A percentile compares a stretch with the other conserved stretches of the same genome.
phyloP scores from a whole-genome alignment of 2,888 invertebrate genomes.

The Timema podura region DNA sequence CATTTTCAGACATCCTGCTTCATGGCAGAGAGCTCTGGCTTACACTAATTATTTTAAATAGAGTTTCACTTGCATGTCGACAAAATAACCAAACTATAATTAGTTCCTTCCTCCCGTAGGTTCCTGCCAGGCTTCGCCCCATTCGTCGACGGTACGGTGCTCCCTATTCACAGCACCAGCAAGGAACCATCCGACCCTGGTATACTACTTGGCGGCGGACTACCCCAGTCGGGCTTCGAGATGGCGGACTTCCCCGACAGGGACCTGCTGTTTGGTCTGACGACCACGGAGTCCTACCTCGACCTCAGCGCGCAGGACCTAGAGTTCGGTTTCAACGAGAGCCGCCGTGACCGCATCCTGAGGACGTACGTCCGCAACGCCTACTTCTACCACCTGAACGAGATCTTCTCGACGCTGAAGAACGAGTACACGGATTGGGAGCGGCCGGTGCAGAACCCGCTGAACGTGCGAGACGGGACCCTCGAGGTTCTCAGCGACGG shows the following conservation, averaged over 20 bases:
- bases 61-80: too few relatives aligned
- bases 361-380: conserved; percentile 90
- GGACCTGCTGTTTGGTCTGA: conserved; percentile 80
- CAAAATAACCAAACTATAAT: too few relatives aligned
- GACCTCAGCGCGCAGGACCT: conserved; percentile 73
- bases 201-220: conserved; percentile 32
- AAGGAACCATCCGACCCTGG: conserved; percentile 32
- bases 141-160: conserved; percentile 85
- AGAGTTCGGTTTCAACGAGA: conserved; percentile 85
- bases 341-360: conserved; percentile 68
- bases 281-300: conserved; percentile 76
- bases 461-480: conserved; percentile 79
- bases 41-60: too few relatives aligned
- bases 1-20: too few relatives aligned
- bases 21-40: too few relatives aligned
- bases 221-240: conserved; percentile 52
- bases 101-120: too few relatives aligned
- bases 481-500: conserved; percentile 88
- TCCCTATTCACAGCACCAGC: conserved; percentile 43
- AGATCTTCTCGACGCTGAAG: conserved; percentile 87
- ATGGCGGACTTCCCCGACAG: conserved; percentile 76
- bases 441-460: conserved; percentile 77
- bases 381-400: conserved; percentile 91
- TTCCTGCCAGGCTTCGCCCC: conserved; percentile 92
- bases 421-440: conserved; percentile 98